Percentiles rank a stretch among this genome's conserved stretches.
phyloP scores from a whole-genome alignment of 2,797 vertebrate species.

The Hoplostethus mediterraneus region DNA sequence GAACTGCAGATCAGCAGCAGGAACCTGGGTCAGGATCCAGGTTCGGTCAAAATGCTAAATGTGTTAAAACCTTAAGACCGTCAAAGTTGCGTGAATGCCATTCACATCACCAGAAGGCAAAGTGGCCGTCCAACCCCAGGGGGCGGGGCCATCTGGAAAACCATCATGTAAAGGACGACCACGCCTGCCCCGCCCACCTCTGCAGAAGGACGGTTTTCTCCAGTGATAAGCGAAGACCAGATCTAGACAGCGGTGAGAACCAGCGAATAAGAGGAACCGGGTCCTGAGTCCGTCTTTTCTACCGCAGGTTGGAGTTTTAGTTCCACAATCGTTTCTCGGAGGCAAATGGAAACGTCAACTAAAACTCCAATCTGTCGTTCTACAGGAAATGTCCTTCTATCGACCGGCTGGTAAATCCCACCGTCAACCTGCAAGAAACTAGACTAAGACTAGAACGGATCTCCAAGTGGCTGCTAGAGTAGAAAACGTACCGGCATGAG shows the following conservation, averaged over 20 bases:
- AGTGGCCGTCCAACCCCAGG: neutral
- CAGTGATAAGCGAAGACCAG: neutral
- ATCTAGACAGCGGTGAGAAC: neutral
- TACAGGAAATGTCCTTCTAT: neutral
- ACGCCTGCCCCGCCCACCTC: neutral
- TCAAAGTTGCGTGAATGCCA: neutral
- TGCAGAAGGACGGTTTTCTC: neutral
- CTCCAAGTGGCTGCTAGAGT: neutral
- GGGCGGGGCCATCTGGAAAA: no score
- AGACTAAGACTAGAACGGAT: neutral
- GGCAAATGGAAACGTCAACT: neutral
- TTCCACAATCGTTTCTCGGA: constrained; percentile 26
- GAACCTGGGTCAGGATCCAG: neutral
- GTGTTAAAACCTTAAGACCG: no score
- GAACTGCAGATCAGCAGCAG: neutral
- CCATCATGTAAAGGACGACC: neutral
- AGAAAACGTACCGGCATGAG: neutral
- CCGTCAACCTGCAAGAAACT: neutral
- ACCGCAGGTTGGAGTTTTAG: constrained; percentile 24
- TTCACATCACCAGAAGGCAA: constrained; percentile 11
- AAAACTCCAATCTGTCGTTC: no score
- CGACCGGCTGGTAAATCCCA: neutral
- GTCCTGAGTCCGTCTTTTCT: neutral
- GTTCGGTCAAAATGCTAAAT: no score
- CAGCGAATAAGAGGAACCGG: neutral